A percentile compares a stretch with the other conserved stretches of the same genome.
Evolutionary conservation across 2,113 vertebrate species (phyloP).

Genomic region (Lophotis ruficrista): DNA sequence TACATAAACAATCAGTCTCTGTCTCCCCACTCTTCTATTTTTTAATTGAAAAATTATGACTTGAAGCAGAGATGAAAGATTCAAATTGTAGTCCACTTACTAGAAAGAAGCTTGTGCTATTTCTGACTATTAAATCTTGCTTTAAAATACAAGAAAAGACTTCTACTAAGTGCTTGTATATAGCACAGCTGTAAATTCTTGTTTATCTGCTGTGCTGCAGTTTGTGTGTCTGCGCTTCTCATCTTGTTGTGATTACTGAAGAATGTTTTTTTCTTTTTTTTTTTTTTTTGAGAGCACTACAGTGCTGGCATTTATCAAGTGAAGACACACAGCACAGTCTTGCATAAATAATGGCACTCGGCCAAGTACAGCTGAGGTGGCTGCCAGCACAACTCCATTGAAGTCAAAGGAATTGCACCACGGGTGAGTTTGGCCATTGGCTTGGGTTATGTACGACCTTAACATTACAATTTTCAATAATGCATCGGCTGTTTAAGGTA

Average conservation of each 20-base stretch:
- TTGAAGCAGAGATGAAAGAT: neutral
- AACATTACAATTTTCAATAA: neutral
- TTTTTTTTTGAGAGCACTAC: neutral
- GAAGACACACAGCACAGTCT: constrained; percentile 30
- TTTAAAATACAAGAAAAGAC: neutral
- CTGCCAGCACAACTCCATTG: constrained; percentile 18
- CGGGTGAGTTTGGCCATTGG: neutral
- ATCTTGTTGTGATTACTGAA: constrained; percentile 39
- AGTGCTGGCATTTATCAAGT: constrained; percentile 53
- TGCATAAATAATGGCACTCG: constrained; percentile 34
- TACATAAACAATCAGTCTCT: neutral
- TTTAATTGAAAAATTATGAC: constrained; percentile 12
- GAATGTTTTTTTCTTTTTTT: neutral
- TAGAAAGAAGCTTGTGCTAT: neutral
- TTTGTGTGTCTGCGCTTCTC: neutral
- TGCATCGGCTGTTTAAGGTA: neutral
- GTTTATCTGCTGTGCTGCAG: constrained; percentile 46
- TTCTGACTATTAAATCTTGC: neutral
- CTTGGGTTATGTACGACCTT: neutral
- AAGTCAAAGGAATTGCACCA: constrained; percentile 3
- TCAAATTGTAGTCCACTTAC: neutral
- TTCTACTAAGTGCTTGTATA: neutral
- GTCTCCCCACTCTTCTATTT: neutral
- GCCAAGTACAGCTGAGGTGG: constrained; percentile 27
- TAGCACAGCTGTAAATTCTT: constrained; percentile 10